Conservation (phyloP, 2,888 invertebrate species). For the Temnothorax ravouxi region DNA sequence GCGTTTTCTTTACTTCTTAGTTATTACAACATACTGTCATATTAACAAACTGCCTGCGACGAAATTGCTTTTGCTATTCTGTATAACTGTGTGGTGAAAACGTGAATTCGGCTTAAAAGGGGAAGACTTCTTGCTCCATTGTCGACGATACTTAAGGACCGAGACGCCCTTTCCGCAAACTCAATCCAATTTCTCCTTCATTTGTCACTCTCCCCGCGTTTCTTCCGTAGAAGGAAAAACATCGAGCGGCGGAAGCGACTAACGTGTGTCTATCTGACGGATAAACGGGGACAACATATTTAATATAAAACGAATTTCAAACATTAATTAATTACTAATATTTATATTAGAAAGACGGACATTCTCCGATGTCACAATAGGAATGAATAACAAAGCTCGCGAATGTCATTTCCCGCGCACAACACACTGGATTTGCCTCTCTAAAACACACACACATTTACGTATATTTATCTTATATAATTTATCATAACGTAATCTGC, state of each 20-base stretch:
- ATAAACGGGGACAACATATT: conserved; percentile 1
- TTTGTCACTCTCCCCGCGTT: conserved; percentile 61
- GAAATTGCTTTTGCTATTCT: not conserved
- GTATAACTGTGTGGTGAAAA: not conserved
- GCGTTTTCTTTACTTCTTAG: not conserved
- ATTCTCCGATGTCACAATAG: not conserved
- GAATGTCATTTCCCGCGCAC: not conserved
- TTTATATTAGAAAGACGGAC: not conserved
- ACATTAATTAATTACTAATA: not conserved
- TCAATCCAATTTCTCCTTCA: conserved; percentile 74
- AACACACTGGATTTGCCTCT: not conserved
- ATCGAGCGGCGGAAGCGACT: conserved; percentile 34
- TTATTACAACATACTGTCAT: not conserved
- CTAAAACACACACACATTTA: not conserved
- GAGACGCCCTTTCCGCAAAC: conserved; percentile 46
- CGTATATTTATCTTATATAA: conserved; percentile 6
- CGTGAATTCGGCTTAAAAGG: conserved; percentile 36
- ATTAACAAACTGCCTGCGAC: not conserved
- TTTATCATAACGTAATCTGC: not conserved
- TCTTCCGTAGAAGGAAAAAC: conserved; percentile 30
- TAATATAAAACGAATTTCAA: not conserved
- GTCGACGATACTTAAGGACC: conserved; percentile 50
- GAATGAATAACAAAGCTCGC: not conserved
- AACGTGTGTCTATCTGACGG: conserved; percentile 46
- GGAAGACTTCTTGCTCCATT: conserved; percentile 36